Percentiles rank a stretch among this genome's conserved stretches.
These are phyloP conservation scores for Calliphora vomitoria DNA, from an alignment of 2,888 invertebrate species.

Conservation along the genomic window DNA sequence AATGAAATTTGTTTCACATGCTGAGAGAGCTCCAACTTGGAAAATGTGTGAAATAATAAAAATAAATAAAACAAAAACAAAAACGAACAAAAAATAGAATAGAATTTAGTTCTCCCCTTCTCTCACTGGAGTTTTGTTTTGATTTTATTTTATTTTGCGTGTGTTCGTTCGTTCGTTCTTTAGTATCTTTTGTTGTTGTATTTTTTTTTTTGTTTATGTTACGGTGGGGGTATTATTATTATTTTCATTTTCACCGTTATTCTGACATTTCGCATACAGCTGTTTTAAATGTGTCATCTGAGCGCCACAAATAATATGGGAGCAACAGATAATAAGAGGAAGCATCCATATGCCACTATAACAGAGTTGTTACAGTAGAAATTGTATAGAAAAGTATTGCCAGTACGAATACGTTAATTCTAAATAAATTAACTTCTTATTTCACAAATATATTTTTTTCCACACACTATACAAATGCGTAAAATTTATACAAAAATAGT, in stretches of 20 bases:
- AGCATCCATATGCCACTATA: not conserved
- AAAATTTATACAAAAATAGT: too few species aligned
- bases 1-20: slow-evolving; percentile 61
- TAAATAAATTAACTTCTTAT: too few species aligned
- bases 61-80: slow-evolving; percentile 7
- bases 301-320: not conserved
- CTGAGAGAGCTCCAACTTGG: slow-evolving; percentile 61
- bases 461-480: too few species aligned
- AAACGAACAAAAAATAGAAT: slow-evolving; percentile 1
- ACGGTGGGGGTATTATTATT: slow-evolving; percentile 52
- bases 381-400: slow-evolving; percentile 11
- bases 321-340: slow-evolving; percentile 57
- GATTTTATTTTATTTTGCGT: slow-evolving; percentile 44
- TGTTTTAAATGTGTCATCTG: slow-evolving; percentile 48
- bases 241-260: slow-evolving; percentile 9
- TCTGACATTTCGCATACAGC: slow-evolving; percentile 53
- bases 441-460: too few species aligned
- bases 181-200: slow-evolving; percentile 9
- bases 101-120: not conserved
- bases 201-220: slow-evolving; percentile 68
- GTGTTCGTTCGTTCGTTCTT: slow-evolving; percentile 19
- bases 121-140: slow-evolving; percentile 61
- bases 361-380: slow-evolving; percentile 50
- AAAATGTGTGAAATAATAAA: slow-evolving; percentile 45
- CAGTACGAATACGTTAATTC: slow-evolving; percentile 15